phyloP scores from a whole-genome alignment of 2,113 vertebrate genomes.

The Nibea coibor region DNA sequence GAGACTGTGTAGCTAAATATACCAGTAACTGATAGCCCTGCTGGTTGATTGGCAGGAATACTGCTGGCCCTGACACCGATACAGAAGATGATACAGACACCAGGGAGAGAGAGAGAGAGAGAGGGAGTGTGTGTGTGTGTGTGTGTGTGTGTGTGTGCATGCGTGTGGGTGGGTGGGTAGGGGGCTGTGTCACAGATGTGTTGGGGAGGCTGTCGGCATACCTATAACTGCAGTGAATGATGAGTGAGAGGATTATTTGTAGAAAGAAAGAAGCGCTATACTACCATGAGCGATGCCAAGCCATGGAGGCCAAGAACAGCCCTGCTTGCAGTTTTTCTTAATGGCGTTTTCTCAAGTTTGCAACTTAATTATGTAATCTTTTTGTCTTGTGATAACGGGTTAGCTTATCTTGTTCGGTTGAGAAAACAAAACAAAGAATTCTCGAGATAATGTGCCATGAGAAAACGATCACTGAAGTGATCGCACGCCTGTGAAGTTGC shows the following conservation, averaged over 20 bases:
- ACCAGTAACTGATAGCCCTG: constrained; percentile 59
- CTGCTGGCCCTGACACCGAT: constrained; percentile 43
- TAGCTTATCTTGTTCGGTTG: no score
- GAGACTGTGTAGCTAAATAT: constrained; percentile 66
- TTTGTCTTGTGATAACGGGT: no score
- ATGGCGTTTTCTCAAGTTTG: no score
- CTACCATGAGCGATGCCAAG: not conserved
- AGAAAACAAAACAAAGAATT: no score
- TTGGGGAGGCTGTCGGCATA: not conserved
- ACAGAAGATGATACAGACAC: constrained; percentile 36
- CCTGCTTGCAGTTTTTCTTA: no score
- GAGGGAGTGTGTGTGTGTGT: constrained; percentile 17
- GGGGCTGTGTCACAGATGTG: no score
- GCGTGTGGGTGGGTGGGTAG: not conserved
- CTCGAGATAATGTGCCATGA: no score
- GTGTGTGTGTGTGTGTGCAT: not conserved
- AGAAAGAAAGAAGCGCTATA: not conserved
- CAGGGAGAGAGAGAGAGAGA: not conserved
- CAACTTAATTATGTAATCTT: no score
- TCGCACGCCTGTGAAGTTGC: no score
- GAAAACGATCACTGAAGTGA: no score
- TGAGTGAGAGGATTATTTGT: not conserved
- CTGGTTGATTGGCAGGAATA: constrained; percentile 45
- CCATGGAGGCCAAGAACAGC: no score
- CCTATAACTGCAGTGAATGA: not conserved